Conservation (phyloP, 2,888 invertebrate genomes). For the Neocrepidodera transversa region DNA sequence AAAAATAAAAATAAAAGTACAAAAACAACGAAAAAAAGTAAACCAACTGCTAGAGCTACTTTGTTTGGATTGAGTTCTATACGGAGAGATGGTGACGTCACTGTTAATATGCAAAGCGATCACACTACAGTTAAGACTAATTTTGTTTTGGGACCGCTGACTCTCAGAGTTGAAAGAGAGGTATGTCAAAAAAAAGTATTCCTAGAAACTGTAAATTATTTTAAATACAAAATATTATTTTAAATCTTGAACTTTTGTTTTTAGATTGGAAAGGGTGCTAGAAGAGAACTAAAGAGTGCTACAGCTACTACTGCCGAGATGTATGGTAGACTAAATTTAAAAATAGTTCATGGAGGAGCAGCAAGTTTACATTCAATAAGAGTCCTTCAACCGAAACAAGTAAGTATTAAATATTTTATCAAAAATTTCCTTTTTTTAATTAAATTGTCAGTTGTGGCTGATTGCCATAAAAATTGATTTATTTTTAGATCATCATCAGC, state of each 20-base stretch:
- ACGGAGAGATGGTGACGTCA: constrained; percentile 80
- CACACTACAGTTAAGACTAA: constrained; percentile 84
- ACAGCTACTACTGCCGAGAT: constrained; percentile 89
- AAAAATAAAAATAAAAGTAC: constrained; percentile 52
- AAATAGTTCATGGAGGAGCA: constrained; percentile 80
- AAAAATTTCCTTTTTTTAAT: no score
- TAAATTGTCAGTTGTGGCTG: no score
- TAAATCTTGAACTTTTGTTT: no score
- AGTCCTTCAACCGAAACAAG: constrained; percentile 88
- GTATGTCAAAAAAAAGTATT: constrained; percentile 54
- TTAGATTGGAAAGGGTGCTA: constrained; percentile 77
- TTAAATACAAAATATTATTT: neutral
- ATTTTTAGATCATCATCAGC: no score
- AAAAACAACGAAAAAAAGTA: constrained; percentile 60
- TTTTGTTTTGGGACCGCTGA: constrained; percentile 81
- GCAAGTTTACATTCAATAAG: constrained; percentile 84
- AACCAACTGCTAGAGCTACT: constrained; percentile 77
- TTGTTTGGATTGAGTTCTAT: constrained; percentile 81
- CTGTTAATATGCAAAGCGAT: constrained; percentile 78
- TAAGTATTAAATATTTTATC: constrained; percentile 51
- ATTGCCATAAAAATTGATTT: no score
- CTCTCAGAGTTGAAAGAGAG: constrained; percentile 80
- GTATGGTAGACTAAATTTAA: constrained; percentile 79
- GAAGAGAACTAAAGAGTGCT: constrained; percentile 83
- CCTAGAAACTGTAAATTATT: neutral